Evolutionary conservation across 1,140 invertebrate species (phyloP), one percentile per base, ranked within the genome.

Genomic region (Bombus picipes): DNA sequence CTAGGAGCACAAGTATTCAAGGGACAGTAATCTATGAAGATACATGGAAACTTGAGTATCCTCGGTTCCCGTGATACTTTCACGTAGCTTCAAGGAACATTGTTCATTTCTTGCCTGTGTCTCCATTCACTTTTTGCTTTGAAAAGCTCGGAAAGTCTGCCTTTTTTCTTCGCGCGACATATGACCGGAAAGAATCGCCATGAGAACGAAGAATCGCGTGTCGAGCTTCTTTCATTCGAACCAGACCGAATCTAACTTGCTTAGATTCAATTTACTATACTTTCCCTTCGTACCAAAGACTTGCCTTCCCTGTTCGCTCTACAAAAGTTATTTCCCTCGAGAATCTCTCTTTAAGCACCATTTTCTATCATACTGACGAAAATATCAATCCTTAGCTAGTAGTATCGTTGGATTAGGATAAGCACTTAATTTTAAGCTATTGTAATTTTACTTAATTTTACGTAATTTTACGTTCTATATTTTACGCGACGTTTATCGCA

Each of bases 211-310:
- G 37, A 76, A 34, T 76, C 73, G 39, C 79, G 68, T 57, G 68
- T 70, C 47, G 79, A n/a, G 43, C 2, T 41, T 72, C 47, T 39
- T n/a, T 53, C 37, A 53, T 28, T 47, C 32, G 53, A 81, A 62
- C 18, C n/a, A 62, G 18, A 10, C 28, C 32, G 37, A 37, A 34
- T 1, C 57, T 25, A 62, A 82, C 39, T 82, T 47, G 32, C 57
- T 74, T 74, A 6, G 5, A 15, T 82, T 57, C 47, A 72, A 73
- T 81, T 72, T 72, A 72, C 47, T 32, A 72, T 22, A 59, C 15
- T 12, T 72, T 28, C 1, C 2, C 6, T 39, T 13, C 22, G 10
- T 34, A 34, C 15, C 15, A 22, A 68, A 68, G 1, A 68, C 66
- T 37, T 37, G 18, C 0, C 32, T 9, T 62, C 1, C 15, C 15